Conservation (phyloP, 2,888 invertebrate genomes). For the Amorpha juglandis region DNA sequence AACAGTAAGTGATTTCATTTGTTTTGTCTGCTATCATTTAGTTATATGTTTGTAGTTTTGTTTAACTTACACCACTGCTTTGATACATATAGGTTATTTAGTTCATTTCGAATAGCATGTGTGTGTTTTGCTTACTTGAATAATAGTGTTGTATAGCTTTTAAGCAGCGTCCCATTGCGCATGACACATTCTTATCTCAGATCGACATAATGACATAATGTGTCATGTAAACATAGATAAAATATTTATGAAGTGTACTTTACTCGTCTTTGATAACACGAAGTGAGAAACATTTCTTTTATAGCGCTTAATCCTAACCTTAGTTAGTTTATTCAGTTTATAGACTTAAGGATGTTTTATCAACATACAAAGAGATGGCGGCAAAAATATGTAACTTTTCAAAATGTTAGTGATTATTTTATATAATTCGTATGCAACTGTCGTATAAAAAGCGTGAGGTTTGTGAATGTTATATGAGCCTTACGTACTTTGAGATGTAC, state of each 20-base stretch:
- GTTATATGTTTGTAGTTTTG: not conserved
- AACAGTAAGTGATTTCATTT: conserved; percentile 67
- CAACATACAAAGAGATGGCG: not conserved
- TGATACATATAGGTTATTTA: not conserved
- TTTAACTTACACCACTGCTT: not conserved
- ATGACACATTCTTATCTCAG: conserved; percentile 23
- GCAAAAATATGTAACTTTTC: not conserved
- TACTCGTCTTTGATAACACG: not conserved
- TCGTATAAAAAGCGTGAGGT: not conserved
- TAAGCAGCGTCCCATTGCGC: conserved; percentile 16
- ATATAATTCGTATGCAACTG: not conserved
- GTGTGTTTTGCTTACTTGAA: conserved; percentile 12
- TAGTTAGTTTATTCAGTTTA: not conserved
- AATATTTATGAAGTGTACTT: conserved; percentile 11
- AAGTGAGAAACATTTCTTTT: conserved; percentile 2
- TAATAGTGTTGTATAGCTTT: conserved; percentile 4
- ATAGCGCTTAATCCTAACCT: not conserved
- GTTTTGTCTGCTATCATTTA: conserved; percentile 14
- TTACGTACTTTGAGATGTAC: not conserved
- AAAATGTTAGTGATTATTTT: not conserved
- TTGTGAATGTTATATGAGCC: not conserved
- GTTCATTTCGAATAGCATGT: not conserved
- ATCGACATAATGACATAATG: conserved; percentile 12
- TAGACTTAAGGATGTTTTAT: not conserved
- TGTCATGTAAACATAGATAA: conserved; percentile 26